Evolutionary conservation across 2,113 vertebrate species (phyloP).

Genomic region (Megalops atlanticus): DNA sequence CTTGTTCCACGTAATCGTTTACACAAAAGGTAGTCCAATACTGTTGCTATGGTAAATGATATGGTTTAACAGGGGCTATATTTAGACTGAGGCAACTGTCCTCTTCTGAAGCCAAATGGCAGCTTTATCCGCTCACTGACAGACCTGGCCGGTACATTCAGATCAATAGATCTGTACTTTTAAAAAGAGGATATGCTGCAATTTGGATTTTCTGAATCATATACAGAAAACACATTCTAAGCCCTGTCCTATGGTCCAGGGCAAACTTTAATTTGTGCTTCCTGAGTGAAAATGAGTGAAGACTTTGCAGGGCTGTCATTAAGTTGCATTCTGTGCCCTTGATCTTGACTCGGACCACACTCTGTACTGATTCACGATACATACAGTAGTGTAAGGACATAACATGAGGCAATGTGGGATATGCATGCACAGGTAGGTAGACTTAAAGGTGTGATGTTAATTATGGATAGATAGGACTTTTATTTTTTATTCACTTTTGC

Average conservation of each 20-base stretch:
- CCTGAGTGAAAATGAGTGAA: neutral
- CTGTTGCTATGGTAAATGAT: constrained; percentile 31
- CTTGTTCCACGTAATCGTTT: neutral
- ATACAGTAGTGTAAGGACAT: too few species aligned
- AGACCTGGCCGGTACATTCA: too few species aligned
- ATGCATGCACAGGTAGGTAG: too few species aligned
- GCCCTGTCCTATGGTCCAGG: neutral
- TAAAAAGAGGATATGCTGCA: too few species aligned
- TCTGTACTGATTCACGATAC: neutral
- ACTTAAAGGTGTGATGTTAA: too few species aligned
- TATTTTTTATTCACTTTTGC: too few species aligned
- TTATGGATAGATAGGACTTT: too few species aligned
- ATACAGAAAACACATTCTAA: neutral
- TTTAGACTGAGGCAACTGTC: constrained; percentile 39
- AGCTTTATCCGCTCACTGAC: constrained; percentile 26
- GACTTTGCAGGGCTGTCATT: neutral
- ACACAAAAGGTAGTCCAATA: neutral
- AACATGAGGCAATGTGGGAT: too few species aligned
- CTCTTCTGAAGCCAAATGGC: constrained; percentile 38
- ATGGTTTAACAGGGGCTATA: constrained; percentile 36
- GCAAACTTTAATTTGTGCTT: neutral
- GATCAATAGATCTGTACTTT: too few species aligned
- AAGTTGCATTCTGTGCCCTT: too few species aligned
- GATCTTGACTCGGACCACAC: neutral
- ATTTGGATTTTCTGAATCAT: too few species aligned